phyloP scores from a whole-genome alignment of 2,888 invertebrate species.

The Pyrocoelia pectoralis region DNA sequence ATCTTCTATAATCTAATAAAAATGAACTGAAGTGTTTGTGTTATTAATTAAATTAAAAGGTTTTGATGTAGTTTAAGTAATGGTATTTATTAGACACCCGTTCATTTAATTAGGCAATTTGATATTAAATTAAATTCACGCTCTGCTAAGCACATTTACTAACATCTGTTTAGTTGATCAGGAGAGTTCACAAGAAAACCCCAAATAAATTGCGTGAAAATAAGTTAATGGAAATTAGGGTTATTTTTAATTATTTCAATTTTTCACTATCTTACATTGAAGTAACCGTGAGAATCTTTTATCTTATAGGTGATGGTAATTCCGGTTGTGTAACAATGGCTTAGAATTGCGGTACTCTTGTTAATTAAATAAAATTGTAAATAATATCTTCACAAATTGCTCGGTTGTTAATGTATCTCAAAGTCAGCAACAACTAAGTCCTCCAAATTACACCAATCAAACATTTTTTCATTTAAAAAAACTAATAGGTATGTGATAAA shows the following conservation, averaged over 20 bases:
- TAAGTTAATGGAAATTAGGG: too few relatives aligned
- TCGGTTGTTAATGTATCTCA: too few relatives aligned
- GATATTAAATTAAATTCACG: conserved; percentile 25
- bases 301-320: neutral
- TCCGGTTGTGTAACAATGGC: conserved; percentile 8
- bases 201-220: too few relatives aligned
- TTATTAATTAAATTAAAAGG: neutral
- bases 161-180: conserved; percentile 28
- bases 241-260: neutral
- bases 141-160: conserved; percentile 22
- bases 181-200: neutral
- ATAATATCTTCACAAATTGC: too few relatives aligned
- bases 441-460: too few relatives aligned
- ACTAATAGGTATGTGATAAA: too few relatives aligned
- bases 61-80: neutral
- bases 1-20: neutral
- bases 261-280: neutral
- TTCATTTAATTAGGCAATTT: conserved; percentile 24
- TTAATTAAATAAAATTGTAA: neutral
- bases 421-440: too few relatives aligned
- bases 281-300: neutral
- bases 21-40: neutral
- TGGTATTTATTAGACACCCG: conserved; percentile 8
- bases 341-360: neutral
- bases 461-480: too few relatives aligned